Conservation (phyloP, 2,888 invertebrate genomes). For the Coleophora flavipennella region DNA sequence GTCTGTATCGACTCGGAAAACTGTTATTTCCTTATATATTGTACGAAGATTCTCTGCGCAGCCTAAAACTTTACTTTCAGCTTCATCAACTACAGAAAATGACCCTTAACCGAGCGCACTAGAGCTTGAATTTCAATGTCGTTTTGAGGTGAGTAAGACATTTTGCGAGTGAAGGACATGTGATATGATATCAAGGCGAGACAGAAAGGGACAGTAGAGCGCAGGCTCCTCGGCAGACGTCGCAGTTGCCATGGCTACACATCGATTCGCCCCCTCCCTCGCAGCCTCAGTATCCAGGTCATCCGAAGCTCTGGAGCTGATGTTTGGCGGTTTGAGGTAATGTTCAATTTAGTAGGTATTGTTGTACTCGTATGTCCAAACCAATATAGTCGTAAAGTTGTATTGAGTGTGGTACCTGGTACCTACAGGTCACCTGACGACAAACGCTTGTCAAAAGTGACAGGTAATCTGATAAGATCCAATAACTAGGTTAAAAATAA, state of each 20-base stretch:
- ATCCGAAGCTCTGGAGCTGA: slow-evolving; percentile 33
- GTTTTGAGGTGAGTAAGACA: slow-evolving; percentile 4
- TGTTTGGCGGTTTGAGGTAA: neutral
- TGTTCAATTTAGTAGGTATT: neutral
- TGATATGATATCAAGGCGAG: slow-evolving; percentile 72
- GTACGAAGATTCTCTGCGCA: slow-evolving; percentile 38
- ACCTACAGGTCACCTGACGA: no score
- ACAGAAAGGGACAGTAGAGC: slow-evolving; percentile 70
- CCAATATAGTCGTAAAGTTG: no score
- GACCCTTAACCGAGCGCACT: neutral
- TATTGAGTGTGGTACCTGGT: no score
- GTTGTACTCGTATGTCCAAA: neutral
- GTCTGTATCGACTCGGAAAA: slow-evolving; percentile 51
- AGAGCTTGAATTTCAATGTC: neutral
- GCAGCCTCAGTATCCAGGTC: slow-evolving; percentile 67
- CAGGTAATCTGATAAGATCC: no score
- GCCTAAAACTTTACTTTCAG: neutral
- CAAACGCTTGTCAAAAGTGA: no score
- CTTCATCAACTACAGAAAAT: neutral
- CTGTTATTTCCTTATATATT: slow-evolving; percentile 61
- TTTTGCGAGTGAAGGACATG: slow-evolving; percentile 30
- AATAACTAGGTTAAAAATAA: no score
- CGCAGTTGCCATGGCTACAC: slow-evolving; percentile 66
- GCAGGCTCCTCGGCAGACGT: slow-evolving; percentile 72
- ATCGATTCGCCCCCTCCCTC: slow-evolving; percentile 61